These are phyloP conservation scores for Bubo bubo DNA, from an alignment of 2,113 vertebrate species.

Conservation along the genomic window DNA sequence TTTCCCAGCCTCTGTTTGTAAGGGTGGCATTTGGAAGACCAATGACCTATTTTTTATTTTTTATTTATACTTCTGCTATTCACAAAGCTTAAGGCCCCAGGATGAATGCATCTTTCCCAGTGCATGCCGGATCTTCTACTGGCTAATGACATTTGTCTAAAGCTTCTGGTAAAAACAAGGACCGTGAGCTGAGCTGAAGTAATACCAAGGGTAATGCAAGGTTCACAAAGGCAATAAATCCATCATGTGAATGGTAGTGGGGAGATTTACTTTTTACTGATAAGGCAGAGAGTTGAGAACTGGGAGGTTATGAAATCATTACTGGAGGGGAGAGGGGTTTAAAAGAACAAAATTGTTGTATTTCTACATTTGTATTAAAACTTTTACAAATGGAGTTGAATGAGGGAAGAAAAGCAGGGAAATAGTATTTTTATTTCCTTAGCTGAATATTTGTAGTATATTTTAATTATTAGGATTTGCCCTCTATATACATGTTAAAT, in stretches of 20 bases:
- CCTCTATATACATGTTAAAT: background rate
- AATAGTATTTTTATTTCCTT: background rate
- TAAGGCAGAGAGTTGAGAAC: background rate
- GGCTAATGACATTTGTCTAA: background rate
- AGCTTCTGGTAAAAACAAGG: background rate
- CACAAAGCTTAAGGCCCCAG: background rate
- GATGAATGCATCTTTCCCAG: background rate
- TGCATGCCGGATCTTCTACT: rapidly evolving
- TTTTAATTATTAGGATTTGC: background rate
- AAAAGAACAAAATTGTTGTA: background rate
- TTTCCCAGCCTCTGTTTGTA: background rate
- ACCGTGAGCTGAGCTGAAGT: background rate
- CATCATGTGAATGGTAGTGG: background rate
- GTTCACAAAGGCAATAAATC: constrained; percentile 8
- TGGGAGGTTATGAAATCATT: background rate
- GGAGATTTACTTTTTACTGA: background rate
- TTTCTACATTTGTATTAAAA: background rate
- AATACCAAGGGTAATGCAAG: background rate
- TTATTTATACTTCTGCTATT: background rate
- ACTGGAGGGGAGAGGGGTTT: background rate
- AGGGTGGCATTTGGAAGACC: background rate
- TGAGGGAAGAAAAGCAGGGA: background rate
- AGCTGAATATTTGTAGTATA: background rate
- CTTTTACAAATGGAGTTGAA: rapidly evolving
- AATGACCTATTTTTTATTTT: background rate